These are phyloP conservation scores for Scopus umbretta DNA, from an alignment of 2,113 vertebrate species.

Conservation along the genomic window DNA sequence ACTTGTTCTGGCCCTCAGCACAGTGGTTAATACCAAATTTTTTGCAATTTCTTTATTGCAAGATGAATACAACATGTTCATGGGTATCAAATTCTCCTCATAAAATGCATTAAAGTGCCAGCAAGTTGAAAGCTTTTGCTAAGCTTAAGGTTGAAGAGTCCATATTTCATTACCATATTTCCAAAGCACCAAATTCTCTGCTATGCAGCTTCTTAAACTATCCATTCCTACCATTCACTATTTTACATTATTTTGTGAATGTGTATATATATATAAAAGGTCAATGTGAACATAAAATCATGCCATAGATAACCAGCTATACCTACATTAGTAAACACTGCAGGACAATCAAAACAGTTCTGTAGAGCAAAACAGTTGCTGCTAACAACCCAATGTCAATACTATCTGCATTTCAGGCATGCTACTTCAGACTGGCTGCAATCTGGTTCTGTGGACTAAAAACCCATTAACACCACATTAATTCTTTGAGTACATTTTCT, in stretches of 20 bases:
- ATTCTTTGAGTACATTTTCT: background rate
- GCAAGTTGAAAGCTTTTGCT: background rate
- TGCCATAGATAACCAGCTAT: background rate
- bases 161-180: background rate
- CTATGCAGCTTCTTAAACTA: background rate
- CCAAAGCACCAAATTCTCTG: background rate
- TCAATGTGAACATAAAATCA: background rate
- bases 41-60: background rate
- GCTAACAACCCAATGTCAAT: accelerated
- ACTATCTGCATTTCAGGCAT: background rate
- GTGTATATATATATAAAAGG: background rate
- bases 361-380: background rate
- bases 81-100: background rate
- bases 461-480: accelerated
- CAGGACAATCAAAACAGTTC: background rate
- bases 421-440: background rate
- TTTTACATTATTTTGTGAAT: background rate
- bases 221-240: background rate
- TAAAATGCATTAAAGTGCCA: background rate
- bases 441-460: background rate
- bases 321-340: background rate
- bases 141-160: background rate
- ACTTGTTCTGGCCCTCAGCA: background rate
- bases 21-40: background rate
- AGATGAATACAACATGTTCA: background rate